Evolutionary conservation across 2,113 vertebrate species (phyloP).

Genomic region (Amia ocellicauda): DNA sequence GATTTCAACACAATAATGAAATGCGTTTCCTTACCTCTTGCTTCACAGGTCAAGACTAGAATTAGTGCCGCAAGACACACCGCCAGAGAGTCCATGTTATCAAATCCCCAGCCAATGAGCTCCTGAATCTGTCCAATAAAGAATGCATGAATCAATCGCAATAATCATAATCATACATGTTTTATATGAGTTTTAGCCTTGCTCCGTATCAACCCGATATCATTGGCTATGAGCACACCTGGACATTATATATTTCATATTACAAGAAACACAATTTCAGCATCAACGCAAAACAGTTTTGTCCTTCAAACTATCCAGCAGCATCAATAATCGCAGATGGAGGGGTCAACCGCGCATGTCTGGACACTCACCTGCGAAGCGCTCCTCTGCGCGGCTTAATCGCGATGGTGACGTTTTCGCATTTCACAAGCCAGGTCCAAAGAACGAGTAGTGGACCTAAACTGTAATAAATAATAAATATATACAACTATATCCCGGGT

Average conservation of each 20-base stretch:
- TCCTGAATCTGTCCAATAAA: slow-evolving; percentile 8
- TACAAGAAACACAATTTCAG: neutral
- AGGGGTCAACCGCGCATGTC: too few relatives aligned
- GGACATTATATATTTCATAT: neutral
- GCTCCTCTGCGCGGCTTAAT: too few relatives aligned
- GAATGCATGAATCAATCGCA: too few relatives aligned
- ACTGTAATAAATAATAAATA: too few relatives aligned
- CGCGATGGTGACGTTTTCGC: too few relatives aligned
- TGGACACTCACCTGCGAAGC: too few relatives aligned
- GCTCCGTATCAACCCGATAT: too few relatives aligned
- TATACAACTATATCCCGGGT: too few relatives aligned
- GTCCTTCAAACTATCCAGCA: neutral
- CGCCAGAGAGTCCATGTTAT: slow-evolving; percentile 11
- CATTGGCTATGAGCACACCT: too few relatives aligned
- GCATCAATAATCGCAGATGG: too few relatives aligned
- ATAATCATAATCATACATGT: neutral
- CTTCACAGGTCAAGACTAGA: slow-evolving; percentile 32
- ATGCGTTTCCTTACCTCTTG: slow-evolving; percentile 30
- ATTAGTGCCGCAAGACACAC: slow-evolving; percentile 26
- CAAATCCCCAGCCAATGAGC: slow-evolving; percentile 10
- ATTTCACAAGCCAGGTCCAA: too few relatives aligned
- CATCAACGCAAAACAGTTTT: neutral
- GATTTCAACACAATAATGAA: neutral
- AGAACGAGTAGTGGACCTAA: too few relatives aligned
- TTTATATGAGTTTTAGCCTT: neutral